Conservation (phyloP, 1,140 invertebrate genomes). For the Drosophila quadrilineata region DNA sequence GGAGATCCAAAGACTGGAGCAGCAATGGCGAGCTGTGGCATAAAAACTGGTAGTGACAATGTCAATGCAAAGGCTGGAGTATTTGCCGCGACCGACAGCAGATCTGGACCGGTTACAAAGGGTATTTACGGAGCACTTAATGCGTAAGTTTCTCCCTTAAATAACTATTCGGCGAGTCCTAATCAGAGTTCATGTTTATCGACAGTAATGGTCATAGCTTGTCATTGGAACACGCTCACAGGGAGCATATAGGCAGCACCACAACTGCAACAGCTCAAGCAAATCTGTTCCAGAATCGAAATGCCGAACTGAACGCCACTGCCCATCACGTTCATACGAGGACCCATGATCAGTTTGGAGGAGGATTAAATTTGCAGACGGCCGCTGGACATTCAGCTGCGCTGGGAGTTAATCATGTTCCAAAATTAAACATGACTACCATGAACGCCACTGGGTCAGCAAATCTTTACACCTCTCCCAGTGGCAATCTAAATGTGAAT, state of each 20-base stretch:
- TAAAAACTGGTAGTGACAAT: conserved; percentile 32
- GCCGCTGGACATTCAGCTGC: conserved; percentile 44
- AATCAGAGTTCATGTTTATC: neutral
- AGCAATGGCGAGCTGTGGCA: conserved; percentile 30
- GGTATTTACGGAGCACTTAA: conserved; percentile 57
- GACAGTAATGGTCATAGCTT: conserved; percentile 51
- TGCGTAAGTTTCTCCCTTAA: conserved; percentile 63
- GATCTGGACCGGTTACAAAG: conserved; percentile 48
- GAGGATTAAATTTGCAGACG: conserved; percentile 37
- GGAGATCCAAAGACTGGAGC: conserved; percentile 52
- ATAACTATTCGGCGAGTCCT: neutral
- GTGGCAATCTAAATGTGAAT: conserved; percentile 50
- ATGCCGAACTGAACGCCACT: conserved; percentile 27
- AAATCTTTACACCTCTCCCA: conserved; percentile 56
- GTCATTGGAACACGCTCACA: conserved; percentile 51
- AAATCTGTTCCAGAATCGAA: conserved; percentile 41
- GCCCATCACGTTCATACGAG: conserved; percentile 46
- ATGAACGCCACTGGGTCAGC: conserved; percentile 43
- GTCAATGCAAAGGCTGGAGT: conserved; percentile 47
- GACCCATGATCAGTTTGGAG: conserved; percentile 47
- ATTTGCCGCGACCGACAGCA: conserved; percentile 42
- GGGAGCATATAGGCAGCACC: conserved; percentile 32
- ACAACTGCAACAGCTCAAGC: conserved; percentile 35
- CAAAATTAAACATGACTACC: conserved; percentile 51
- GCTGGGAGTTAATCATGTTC: conserved; percentile 45